Evolutionary conservation across 2,113 vertebrate species (phyloP), one percentile per base, ranked within the genome.

Genomic region (Scalopus aquaticus): DNA sequence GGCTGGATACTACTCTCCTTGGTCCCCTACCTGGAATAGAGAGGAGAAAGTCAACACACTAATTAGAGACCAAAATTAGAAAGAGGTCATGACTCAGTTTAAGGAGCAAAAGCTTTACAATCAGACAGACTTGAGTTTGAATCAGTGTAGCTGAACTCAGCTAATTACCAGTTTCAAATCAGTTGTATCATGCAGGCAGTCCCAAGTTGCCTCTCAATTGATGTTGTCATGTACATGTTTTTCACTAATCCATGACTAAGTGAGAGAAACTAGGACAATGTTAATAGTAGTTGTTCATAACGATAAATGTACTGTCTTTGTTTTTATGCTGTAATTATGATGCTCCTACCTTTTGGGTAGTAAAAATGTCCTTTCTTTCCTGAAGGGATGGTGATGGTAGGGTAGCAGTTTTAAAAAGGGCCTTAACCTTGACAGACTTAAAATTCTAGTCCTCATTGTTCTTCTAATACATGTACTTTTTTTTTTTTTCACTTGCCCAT

Each of bases 241-340:
- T 92, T 91, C 49, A 74, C 2, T 32, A 24, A 30, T 49, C 49
- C 91, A 20, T 83, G 44, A 85, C 44, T 79, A 91, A 84, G 88
- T 64, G 39, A 92, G 56, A 88, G 79, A 85, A 70, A 62, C 30
- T 62, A 72, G 24, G 30, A 58, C 35, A n/a, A 87, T 58, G 2
- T 51, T 76, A 58, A 88, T 13, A 84, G 42, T 0, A 78, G 49
- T 30, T 81, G 32, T 82, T 84, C 35, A 64, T 42, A 84, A 65
- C 51, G 91, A 20, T 94, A 74, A 93, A 74, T 62, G 11, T 74
- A 65, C 24, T 58, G 28, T 67, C 19, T 93, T 86, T 77, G 54
- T 81, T 90, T 94, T 90, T 73, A 60, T 72, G 16, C 49, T 84
- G 24, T 90, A 79, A 77, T 88, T 60, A 90, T 32, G 19, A 86